Base-by-base conservation (phyloP, 35 echinoderm and acorn worm species). In the Ophioderma brevispina region DNA sequence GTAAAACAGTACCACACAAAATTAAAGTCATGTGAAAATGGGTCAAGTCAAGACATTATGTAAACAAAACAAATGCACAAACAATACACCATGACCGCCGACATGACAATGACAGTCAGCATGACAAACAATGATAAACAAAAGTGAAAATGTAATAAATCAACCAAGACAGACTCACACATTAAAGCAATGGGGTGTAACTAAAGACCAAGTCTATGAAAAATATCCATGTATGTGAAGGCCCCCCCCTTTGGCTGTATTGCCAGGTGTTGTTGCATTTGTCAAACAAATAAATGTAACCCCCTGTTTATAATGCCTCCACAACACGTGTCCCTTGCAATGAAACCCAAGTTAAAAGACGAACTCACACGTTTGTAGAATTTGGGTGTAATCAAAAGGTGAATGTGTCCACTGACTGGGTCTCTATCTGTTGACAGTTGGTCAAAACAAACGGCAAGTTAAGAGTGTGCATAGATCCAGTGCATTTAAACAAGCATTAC, bases 321-420 rank as follows among this genome's bases (percentile, higher is more conserved):
- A 0, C 34, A 78, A 76, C 77, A 87, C 10, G 91, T 90, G 1
- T 86, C 94, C 17, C 35, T 89, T 21, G 38, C 91, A 38, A 83
- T 96, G 21, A 96, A 93, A 79, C 77, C 80, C 80, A 89, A 81
- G 52, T 78, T 93, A 8, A 93, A 93, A 33, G 76, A 81, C 75
- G 94, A 96, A 40, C 86, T 96, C 8, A 46, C 43, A n/a, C 52
- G 94, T 30, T 76, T 96, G 19, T 87, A 90, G 38, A 30, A 92
- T 35, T 21, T 92, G 33, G 18, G 55, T 40, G 83, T 93, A 15
- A 92, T 96, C 19, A 63, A 93, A 36, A 97, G 28, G 84, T 13
- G 39, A 33, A 85, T 59, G 81, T 36, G 84, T 90, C 18, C 89
- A 36, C 34, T 85, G 92, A 33, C 93, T 91, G 94, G 91, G 87